These are phyloP conservation scores for Whitmania pigra DNA, from an alignment of 1,140 invertebrate genomes.

Conservation along the genomic window DNA sequence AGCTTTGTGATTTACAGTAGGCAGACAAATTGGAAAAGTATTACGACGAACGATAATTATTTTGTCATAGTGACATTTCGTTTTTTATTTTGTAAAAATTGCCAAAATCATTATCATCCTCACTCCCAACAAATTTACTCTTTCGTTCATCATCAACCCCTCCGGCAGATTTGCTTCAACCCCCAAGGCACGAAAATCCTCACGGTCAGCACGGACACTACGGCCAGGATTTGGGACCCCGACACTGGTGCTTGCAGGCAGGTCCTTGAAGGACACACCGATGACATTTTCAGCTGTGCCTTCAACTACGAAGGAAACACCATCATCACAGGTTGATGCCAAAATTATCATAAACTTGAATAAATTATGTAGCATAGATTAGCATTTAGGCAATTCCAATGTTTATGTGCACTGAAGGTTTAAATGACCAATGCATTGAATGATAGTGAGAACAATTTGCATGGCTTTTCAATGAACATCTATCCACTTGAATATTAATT, in stretches of 20 bases:
- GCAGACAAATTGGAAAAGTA: too few relatives aligned
- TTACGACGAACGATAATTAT: too few relatives aligned
- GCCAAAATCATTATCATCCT: background rate
- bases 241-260: conserved; percentile 54
- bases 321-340: conserved; percentile 53
- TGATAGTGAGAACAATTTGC: too few relatives aligned
- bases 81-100: background rate
- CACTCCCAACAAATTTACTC: background rate
- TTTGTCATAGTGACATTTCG: too few relatives aligned
- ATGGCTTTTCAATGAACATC: too few relatives aligned
- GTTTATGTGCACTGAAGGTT: too few relatives aligned
- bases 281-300: conserved; percentile 65
- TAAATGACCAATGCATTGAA: too few relatives aligned
- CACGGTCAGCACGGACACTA: conserved; percentile 60
- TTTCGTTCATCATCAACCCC: too few relatives aligned
- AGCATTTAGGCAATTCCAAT: too few relatives aligned
- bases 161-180: conserved; percentile 58
- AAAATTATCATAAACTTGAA: too few relatives aligned
- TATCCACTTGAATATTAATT: too few relatives aligned
- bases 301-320: conserved; percentile 64
- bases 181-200: conserved; percentile 57
- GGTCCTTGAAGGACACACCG: conserved; percentile 57
- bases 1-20: background rate
- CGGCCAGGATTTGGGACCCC: conserved; percentile 60
- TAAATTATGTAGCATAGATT: too few relatives aligned